Percentiles rank a stretch among this genome's conserved stretches.
These are phyloP conservation scores for Harpagoxenus sublaevis DNA, from an alignment of 2,888 invertebrate genomes.

Conservation along the genomic window DNA sequence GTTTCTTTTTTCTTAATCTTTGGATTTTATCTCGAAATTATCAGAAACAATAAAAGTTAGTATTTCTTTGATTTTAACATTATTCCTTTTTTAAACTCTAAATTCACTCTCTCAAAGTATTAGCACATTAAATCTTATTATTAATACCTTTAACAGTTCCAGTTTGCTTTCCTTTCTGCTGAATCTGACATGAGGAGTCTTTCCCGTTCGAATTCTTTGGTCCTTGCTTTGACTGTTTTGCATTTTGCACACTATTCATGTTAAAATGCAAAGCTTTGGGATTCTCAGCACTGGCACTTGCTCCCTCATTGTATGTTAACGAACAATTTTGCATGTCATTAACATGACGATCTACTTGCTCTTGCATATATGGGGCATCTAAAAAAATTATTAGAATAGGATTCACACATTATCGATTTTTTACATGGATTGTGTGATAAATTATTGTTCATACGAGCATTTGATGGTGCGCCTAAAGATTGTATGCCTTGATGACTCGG, in stretches of 20 bases:
- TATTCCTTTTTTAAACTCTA: conserved; percentile 74
- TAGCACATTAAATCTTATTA: conserved; percentile 43
- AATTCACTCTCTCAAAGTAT: conserved; percentile 45
- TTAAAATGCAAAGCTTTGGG: conserved; percentile 27
- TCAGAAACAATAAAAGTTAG: background rate
- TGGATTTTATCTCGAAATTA: background rate
- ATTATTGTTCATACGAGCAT: conserved; percentile 18
- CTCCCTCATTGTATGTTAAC: conserved; percentile 28
- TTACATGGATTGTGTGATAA: background rate
- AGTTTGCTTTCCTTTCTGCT: conserved; percentile 58
- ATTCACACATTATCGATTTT: background rate
- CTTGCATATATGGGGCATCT: conserved; percentile 51
- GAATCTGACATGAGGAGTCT: conserved; percentile 19
- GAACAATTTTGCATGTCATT: conserved; percentile 60
- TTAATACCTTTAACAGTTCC: conserved; percentile 58
- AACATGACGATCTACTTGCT: conserved; percentile 45
- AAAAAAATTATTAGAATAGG: conserved; percentile 14
- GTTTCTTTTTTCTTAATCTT: background rate
- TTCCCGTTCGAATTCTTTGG: conserved; percentile 57
- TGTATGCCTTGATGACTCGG: conserved; percentile 65
- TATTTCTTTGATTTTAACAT: conserved; percentile 58
- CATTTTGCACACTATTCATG: conserved; percentile 22
- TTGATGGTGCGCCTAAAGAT: background rate
- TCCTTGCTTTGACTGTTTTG: conserved; percentile 38
- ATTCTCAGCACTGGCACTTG: background rate